Base-by-base conservation (phyloP, 2,113 vertebrate genomes). In the Donacobius atricapilla region DNA sequence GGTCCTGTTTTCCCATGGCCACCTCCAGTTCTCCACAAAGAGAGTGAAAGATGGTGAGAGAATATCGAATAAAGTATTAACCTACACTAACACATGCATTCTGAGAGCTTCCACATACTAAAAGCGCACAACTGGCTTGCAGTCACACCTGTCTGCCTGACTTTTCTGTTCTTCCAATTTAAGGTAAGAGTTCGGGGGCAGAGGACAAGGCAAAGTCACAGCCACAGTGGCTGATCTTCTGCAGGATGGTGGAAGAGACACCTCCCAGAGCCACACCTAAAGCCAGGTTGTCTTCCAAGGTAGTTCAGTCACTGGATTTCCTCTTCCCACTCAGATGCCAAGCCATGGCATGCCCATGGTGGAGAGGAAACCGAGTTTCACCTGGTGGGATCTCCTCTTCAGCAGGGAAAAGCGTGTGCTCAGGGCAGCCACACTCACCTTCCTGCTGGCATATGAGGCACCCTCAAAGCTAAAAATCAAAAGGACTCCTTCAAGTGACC, bases 291-390 rank as follows among this genome's bases (percentile, higher is more conserved):
- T 24, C 27, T 64, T 18, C 64, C 66, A 16, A 3, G 33, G 23
- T 0, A 27, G 6, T 27, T 58, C 75, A 63, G 23, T 6, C 28
- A 13, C 4, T 56, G 12, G 11, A 27, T 27, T 37, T 51, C 45
- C 65, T 63, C 80, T 11, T 33, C 60, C n/a, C 58, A 24, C 31
- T 3, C 0, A 0, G 58, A 27, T 11, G 20, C 48, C 66, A 37
- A 30, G 61, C 51, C 50, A 35, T 0, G 2, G 9, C 0, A 1
- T 3, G 31, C 3, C 27, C 16, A 15, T 2, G 16, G 16, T 2
- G 14, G 25, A 56, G 54, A 56, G 16, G 15, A 57, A 40, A 4
- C 39, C 3, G 18, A 35, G n/a, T 30, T 30, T 7, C 16, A 39
- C 14, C 28, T 15, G 4, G 1, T 31, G 40, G 64, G 27, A 69